These are phyloP conservation scores for Geococcyx californianus DNA, from an alignment of 2,113 vertebrate species.

Conservation along the genomic window DNA sequence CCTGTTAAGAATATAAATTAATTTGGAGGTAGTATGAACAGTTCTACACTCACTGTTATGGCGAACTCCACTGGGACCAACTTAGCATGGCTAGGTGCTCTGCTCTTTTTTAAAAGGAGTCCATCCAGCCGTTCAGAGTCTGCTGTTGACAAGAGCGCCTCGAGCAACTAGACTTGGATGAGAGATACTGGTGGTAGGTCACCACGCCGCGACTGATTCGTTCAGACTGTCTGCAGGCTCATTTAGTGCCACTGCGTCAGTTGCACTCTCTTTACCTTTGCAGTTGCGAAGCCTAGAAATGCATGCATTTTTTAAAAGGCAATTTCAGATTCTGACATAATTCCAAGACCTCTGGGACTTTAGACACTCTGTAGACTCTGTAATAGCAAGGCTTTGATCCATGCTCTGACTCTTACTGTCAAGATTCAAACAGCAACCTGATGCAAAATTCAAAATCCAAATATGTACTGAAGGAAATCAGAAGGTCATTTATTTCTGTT, in stretches of 20 bases:
- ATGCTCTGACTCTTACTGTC: background rate
- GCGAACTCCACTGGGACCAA: background rate
- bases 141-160: background rate
- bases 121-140: background rate
- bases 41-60: background rate
- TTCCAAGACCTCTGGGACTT: background rate
- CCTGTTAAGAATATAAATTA: background rate
- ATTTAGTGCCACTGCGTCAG: background rate
- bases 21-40: background rate
- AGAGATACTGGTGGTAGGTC: background rate
- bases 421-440: background rate
- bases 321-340: slow-evolving; percentile 24
- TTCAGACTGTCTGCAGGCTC: slow-evolving; percentile 30
- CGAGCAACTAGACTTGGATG: background rate
- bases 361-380: background rate
- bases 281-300: background rate
- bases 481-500: background rate
- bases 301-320: background rate
- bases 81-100: background rate
- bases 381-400: background rate
- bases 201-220: background rate
- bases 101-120: background rate
- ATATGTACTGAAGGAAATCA: background rate
- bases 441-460: background rate
- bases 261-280: slow-evolving; percentile 15